Conservation (phyloP, 2,797 vertebrate species). For the Nasua narica region DNA sequence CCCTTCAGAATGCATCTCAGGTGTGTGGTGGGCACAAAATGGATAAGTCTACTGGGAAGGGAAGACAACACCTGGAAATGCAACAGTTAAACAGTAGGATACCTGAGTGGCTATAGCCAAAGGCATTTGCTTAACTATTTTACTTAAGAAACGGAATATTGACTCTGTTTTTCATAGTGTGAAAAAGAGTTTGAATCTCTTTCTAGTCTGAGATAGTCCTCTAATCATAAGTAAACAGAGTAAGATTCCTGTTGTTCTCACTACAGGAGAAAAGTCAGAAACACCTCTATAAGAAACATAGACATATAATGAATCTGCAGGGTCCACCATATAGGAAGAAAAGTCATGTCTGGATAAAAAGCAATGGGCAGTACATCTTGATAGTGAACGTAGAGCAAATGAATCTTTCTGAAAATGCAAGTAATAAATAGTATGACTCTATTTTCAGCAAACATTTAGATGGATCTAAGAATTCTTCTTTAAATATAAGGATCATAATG, state of each 20-base stretch:
- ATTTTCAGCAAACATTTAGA: neutral
- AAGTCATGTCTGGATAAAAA: neutral
- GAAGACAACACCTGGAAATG: neutral
- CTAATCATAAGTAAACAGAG: neutral
- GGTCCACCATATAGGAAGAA: neutral
- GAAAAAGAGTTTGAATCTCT: neutral
- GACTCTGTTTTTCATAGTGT: neutral
- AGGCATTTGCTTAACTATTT: neutral
- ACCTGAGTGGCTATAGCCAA: neutral
- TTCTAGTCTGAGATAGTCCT: neutral
- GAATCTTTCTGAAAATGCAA: neutral
- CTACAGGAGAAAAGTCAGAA: neutral
- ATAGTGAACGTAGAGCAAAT: neutral
- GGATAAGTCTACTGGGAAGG: neutral
- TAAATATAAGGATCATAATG: neutral
- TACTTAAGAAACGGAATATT: neutral
- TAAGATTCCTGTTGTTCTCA: neutral
- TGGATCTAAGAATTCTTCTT: neutral
- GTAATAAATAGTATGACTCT: neutral
- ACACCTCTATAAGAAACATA: neutral
- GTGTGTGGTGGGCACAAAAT: neutral
- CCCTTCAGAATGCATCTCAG: neutral
- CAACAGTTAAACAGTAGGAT: neutral
- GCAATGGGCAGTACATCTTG: neutral
- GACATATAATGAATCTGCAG: neutral